phyloP scores from a whole-genome alignment of 2,113 vertebrate genomes.

The Oryzias woworae region DNA sequence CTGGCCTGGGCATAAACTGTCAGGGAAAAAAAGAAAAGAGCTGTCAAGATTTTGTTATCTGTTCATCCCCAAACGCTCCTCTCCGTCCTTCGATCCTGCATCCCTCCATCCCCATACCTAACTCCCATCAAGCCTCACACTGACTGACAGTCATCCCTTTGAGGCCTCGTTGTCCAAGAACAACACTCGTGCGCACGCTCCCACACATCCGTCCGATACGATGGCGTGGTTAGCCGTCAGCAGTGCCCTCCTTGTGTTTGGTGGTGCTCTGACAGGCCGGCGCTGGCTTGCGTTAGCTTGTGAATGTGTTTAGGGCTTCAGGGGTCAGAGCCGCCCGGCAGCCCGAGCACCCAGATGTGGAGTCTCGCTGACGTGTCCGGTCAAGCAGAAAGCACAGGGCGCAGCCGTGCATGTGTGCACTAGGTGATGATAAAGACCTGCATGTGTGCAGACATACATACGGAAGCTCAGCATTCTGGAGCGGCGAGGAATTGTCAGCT shows the following conservation, averaged over 20 bases:
- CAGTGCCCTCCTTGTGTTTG: slow-evolving; percentile 36
- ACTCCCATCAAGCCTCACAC: slow-evolving; percentile 44
- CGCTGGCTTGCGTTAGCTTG: slow-evolving; percentile 44
- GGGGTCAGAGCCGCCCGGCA: slow-evolving; percentile 48
- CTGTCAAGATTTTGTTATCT: slow-evolving; percentile 63
- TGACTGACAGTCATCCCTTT: slow-evolving; percentile 67
- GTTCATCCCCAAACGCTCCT: slow-evolving; percentile 48
- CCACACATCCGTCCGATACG: slow-evolving; percentile 37
- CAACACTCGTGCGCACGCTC: slow-evolving; percentile 19
- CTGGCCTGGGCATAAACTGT: slow-evolving; percentile 42
- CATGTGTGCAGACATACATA: not conserved
- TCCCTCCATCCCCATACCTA: slow-evolving; percentile 50
- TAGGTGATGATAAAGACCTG: slow-evolving; percentile 45
- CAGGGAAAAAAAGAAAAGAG: slow-evolving; percentile 38
- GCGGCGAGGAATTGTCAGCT: slow-evolving; percentile 1
- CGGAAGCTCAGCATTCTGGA: not conserved
- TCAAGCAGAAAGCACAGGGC: slow-evolving; percentile 43
- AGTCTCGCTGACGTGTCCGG: slow-evolving; percentile 54
- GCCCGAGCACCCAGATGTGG: slow-evolving; percentile 59
- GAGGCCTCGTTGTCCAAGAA: slow-evolving; percentile 46
- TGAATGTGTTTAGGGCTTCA: slow-evolving; percentile 44
- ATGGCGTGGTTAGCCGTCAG: slow-evolving; percentile 48
- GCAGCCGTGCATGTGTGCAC: slow-evolving; percentile 25
- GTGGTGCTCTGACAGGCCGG: slow-evolving; percentile 58
- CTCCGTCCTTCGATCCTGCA: slow-evolving; percentile 38